phyloP scores from a whole-genome alignment of 2,888 invertebrate genomes.

The Trachelus tabidus region DNA sequence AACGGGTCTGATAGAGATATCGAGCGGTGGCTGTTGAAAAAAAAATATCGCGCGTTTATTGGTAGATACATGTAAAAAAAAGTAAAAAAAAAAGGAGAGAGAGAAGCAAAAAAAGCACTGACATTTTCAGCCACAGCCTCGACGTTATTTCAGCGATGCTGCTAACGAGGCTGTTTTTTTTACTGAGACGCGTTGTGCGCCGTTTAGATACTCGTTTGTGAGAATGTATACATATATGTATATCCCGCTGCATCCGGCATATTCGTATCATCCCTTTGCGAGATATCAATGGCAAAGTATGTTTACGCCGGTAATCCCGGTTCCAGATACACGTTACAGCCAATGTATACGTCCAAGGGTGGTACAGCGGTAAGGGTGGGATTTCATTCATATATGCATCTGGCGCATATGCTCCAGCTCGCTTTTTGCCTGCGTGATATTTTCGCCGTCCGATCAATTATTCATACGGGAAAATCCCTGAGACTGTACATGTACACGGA shows the following conservation, averaged over 20 bases:
- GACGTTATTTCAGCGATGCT: slow-evolving; percentile 39
- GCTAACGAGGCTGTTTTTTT: slow-evolving; percentile 43
- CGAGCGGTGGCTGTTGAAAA: neutral
- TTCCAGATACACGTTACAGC: neutral
- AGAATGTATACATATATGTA: neutral
- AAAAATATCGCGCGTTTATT: neutral
- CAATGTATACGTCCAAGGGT: neutral
- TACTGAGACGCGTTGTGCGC: neutral
- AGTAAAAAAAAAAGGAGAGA: neutral
- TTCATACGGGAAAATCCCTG: slow-evolving; percentile 27
- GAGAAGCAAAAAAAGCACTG: neutral
- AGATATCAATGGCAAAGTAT: neutral
- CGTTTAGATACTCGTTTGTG: neutral
- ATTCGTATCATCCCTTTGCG: neutral
- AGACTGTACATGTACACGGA: neutral
- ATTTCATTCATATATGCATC: slow-evolving; percentile 33
- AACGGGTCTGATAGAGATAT: neutral
- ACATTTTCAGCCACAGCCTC: slow-evolving; percentile 38
- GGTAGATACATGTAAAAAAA: neutral
- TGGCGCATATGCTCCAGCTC: slow-evolving; percentile 20
- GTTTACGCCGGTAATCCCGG: neutral
- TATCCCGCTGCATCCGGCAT: neutral
- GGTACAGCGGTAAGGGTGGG: neutral
- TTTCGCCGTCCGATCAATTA: slow-evolving; percentile 27
- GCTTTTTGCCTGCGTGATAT: slow-evolving; percentile 8